A percentile compares a stretch with the other conserved stretches of the same genome.
Evolutionary conservation across 92 coral and sea anemone species (phyloP).

Genomic region (Phenganax stokvisi): DNA sequence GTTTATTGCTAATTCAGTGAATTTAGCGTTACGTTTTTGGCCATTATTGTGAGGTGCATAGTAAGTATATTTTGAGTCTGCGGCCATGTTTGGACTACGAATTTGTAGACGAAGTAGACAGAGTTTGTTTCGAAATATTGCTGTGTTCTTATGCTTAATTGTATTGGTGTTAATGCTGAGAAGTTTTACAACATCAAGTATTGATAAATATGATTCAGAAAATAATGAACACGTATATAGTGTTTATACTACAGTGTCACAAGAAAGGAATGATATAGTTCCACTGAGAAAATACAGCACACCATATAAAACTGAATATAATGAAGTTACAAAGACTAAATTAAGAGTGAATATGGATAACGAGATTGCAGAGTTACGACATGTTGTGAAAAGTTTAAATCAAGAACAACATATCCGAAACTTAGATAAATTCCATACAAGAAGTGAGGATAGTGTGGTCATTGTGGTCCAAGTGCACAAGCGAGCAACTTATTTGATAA

Average conservation of each 20-base stretch:
- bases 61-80: neutral
- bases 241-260: neutral
- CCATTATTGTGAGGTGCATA: neutral
- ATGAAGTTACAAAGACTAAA: neutral
- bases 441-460: conserved; percentile 53
- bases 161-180: conserved; percentile 2
- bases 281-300: neutral
- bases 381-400: conserved; percentile 53
- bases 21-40: neutral
- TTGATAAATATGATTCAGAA: neutral
- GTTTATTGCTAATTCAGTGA: neutral
- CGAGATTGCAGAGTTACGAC: conserved; percentile 51
- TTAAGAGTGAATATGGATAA: conserved; percentile 9
- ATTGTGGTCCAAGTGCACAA: conserved; percentile 87
- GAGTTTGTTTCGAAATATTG: neutral
- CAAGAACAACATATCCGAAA: conserved; percentile 51
- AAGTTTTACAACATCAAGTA: neutral
- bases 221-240: neutral
- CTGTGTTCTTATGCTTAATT: neutral
- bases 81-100: conserved; percentile 9
- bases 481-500: conserved; percentile 68
- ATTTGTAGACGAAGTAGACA: conserved; percentile 13
- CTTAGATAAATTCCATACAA: conserved; percentile 53
- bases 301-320: neutral
- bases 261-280: neutral